Evolutionary conservation across 2,113 vertebrate genomes (phyloP).

Genomic region (Neolamprologus tretocephalus): DNA sequence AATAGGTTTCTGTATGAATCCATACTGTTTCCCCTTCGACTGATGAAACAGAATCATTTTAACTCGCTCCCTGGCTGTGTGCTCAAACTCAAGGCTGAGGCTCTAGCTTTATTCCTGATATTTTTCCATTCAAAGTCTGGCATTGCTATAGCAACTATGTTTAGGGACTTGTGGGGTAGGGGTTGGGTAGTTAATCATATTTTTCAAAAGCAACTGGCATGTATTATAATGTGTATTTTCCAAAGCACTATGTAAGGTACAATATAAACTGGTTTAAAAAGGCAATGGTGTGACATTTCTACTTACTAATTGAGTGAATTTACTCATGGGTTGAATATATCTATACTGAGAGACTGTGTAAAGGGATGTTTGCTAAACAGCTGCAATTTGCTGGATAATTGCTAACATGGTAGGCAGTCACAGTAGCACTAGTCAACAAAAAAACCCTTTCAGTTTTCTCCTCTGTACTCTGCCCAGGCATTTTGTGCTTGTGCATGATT

Average conservation of each 20-base stretch:
- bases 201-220: background rate
- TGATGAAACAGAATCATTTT: background rate
- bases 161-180: background rate
- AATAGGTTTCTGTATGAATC: background rate
- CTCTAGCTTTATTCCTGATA: background rate
- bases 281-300: background rate
- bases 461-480: background rate
- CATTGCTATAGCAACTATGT: slow-evolving; percentile 61
- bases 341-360: background rate
- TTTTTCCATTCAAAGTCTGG: slow-evolving; percentile 25
- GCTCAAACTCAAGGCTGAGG: slow-evolving; percentile 23
- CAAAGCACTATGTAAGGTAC: background rate
- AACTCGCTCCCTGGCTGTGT: background rate
- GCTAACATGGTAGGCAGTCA: background rate
- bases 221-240: background rate
- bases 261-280: background rate
- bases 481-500: background rate
- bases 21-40: background rate
- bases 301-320: background rate
- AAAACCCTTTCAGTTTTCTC: background rate
- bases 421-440: background rate
- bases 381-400: background rate
- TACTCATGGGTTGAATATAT: background rate
- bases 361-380: background rate
- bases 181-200: background rate